A percentile compares a stretch with the other conserved stretches of the same genome.
phyloP scores from a whole-genome alignment of 64 coral and sea anemone species.

The Acropora tenuis region DNA sequence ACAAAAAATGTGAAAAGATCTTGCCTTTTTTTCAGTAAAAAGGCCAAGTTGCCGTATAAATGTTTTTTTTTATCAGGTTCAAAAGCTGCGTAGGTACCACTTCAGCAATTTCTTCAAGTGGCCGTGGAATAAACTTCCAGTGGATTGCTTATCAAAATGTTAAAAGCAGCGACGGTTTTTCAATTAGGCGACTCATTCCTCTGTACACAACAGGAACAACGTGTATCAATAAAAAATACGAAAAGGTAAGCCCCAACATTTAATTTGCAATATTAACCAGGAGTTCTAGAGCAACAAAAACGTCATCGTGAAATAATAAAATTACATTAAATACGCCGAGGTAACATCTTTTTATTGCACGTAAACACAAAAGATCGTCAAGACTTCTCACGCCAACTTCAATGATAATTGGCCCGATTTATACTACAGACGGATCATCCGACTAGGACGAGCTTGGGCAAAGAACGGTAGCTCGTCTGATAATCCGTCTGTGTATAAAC shows the following conservation, averaged over 20 bases:
- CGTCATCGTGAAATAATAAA: no score
- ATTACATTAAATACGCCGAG: neutral
- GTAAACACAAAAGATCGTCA: neutral
- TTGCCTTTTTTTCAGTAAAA: neutral
- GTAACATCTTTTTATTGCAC: neutral
- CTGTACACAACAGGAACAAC: conserved; percentile 27
- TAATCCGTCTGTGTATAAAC: no score
- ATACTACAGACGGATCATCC: no score
- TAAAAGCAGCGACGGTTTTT: neutral
- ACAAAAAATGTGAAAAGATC: no score
- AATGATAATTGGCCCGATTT: no score
- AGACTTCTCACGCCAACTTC: no score
- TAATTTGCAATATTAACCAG: neutral
- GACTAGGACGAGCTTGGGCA: no score
- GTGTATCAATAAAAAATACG: conserved; percentile 10
- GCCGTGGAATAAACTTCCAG: neutral
- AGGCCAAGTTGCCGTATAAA: neutral
- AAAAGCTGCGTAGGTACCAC: neutral
- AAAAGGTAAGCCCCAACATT: neutral
- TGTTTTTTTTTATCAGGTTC: neutral
- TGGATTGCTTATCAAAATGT: conserved; percentile 24
- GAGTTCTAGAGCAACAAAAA: no score
- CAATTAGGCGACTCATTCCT: neutral
- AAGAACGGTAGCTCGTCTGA: no score
- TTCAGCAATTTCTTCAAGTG: neutral